A percentile compares a stretch with the other conserved stretches of the same genome.
Evolutionary conservation across 2,113 vertebrate species (phyloP).

Genomic region (Trichechus manatus): DNA sequence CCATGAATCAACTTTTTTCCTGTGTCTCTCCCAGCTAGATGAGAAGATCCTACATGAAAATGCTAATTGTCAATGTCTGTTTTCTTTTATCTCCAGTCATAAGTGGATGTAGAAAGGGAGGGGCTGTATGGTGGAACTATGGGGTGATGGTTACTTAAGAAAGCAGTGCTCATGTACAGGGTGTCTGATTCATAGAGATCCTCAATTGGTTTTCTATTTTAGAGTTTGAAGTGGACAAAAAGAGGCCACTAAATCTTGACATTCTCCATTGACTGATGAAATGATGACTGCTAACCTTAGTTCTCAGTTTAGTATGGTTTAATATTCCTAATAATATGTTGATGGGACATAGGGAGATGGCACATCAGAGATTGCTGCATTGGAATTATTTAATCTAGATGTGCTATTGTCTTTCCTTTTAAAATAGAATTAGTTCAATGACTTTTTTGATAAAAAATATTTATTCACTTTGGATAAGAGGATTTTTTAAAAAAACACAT

Average conservation of each 20-base stretch:
- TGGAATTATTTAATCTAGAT: not conserved
- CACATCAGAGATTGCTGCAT: not conserved
- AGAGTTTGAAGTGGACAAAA: not conserved
- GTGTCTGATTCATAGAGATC: not conserved
- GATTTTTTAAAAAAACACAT: not conserved
- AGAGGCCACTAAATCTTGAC: not conserved
- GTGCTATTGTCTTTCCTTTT: not conserved
- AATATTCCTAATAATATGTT: not conserved
- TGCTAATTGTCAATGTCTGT: not conserved
- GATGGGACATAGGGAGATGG: not conserved
- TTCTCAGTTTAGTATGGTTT: not conserved
- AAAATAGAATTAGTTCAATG: not conserved
- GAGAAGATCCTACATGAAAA: not conserved
- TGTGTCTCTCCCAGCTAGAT: not conserved
- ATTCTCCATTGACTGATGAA: not conserved
- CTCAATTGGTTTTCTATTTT: not conserved
- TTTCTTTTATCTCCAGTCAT: not conserved
- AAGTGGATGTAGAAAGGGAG: not conserved
- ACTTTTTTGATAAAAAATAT: not conserved
- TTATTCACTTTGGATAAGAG: not conserved
- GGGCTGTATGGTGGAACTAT: no score
- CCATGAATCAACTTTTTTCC: not conserved
- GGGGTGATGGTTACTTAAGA: not conserved
- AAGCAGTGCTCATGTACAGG: not conserved
- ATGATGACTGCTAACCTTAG: not conserved